A percentile compares a stretch with the other conserved stretches of the same genome.
phyloP scores from a whole-genome alignment of 2,888 invertebrate genomes.

The Cyclophora albipunctata region DNA sequence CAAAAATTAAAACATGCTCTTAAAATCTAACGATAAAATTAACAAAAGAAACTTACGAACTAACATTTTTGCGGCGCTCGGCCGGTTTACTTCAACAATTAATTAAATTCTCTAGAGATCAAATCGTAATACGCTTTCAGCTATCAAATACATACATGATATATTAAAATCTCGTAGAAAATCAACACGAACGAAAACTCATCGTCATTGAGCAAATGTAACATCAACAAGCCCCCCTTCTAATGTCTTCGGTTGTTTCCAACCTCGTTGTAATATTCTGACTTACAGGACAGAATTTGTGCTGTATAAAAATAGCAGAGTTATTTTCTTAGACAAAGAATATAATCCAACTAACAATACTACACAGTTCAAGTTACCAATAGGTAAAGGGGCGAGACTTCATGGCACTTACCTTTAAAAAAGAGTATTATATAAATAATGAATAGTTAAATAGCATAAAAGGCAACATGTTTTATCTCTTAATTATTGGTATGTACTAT shows the following conservation, averaged over 20 bases:
- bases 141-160: conserved; percentile 38
- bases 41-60: conserved; percentile 30
- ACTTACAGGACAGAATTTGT: too few species aligned
- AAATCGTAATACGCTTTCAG: conserved; percentile 64
- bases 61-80: conserved; percentile 31
- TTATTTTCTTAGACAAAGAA: too few species aligned
- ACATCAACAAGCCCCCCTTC: not conserved
- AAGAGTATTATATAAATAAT: conserved; percentile 6
- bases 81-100: conserved; percentile 70
- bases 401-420: conserved; percentile 16
- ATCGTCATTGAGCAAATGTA: conserved; percentile 24
- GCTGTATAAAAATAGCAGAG: too few species aligned
- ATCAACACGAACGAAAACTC: conserved; percentile 30
- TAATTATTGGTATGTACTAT: conserved; percentile 16
- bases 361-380: conserved; percentile 16
- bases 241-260: not conserved
- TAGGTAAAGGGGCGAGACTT: conserved; percentile 22
- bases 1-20: conserved; percentile 70
- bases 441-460: not conserved
- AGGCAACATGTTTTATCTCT: not conserved
- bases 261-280: too few species aligned
- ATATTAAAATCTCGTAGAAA: conserved; percentile 44
- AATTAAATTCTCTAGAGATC: conserved; percentile 45
- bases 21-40: conserved; percentile 39
- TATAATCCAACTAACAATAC: too few species aligned